Conservation (phyloP, 92 coral and sea anemone genomes). For the Porites evermanni region DNA sequence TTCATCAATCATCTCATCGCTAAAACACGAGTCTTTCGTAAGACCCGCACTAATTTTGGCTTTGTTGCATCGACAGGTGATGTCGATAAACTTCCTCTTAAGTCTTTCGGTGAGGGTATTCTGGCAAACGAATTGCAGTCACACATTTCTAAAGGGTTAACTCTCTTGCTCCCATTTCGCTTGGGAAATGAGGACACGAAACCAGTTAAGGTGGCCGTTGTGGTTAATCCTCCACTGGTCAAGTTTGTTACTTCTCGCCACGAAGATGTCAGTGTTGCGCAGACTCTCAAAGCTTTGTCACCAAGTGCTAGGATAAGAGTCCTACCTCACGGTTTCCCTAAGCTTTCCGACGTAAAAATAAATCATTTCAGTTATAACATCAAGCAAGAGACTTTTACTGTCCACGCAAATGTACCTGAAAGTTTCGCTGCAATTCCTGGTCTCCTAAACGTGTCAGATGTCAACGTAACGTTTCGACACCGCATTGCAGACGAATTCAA, state of each 20-base stretch:
- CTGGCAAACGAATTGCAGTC: constrained; percentile 85
- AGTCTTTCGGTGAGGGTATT: constrained; percentile 92
- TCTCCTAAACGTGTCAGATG: constrained; percentile 70
- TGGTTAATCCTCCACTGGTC: constrained; percentile 75
- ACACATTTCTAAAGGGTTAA: constrained; percentile 89
- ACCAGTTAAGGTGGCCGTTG: constrained; percentile 86
- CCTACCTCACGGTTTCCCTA: constrained; percentile 83
- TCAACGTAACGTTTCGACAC: constrained; percentile 82
- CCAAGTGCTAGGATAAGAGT: constrained; percentile 80
- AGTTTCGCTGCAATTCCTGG: constrained; percentile 80
- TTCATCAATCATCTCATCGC: constrained; percentile 90
- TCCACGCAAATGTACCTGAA: constrained; percentile 71
- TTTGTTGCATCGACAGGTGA: constrained; percentile 97
- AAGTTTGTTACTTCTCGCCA: constrained; percentile 84
- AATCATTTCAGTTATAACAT: constrained; percentile 88
- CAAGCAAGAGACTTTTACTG: constrained; percentile 81
- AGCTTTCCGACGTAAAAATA: constrained; percentile 69
- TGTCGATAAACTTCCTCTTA: constrained; percentile 89
- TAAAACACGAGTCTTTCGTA: constrained; percentile 83
- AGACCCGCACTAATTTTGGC: constrained; percentile 84
- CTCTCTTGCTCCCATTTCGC: constrained; percentile 89
- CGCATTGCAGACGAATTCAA: constrained; percentile 89
- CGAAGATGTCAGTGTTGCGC: constrained; percentile 81
- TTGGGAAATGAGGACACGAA: constrained; percentile 69
- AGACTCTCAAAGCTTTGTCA: constrained; percentile 87